A percentile compares a stretch with the other conserved stretches of the same genome.
Evolutionary conservation across 1,140 invertebrate genomes (phyloP).

Genomic region (Lethocerus indicus): DNA sequence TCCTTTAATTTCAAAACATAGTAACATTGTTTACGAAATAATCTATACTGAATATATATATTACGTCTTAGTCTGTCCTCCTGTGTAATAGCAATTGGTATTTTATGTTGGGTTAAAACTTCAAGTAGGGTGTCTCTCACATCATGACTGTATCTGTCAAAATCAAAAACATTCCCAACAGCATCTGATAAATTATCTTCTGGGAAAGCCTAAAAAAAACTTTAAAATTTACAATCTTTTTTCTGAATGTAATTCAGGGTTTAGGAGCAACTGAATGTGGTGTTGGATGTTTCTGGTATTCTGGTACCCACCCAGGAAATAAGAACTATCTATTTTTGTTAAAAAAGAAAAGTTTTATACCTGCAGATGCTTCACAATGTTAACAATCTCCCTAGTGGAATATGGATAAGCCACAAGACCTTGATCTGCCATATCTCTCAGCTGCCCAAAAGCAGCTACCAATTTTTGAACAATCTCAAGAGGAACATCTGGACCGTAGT

Average conservation of each 20-base stretch:
- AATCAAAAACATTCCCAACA: conserved; percentile 91
- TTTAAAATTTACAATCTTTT: too few species aligned
- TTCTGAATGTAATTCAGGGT: too few species aligned
- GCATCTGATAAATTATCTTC: conserved; percentile 66
- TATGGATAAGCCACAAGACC: conserved; percentile 88
- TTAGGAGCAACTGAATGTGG: too few species aligned
- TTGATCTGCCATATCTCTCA: conserved; percentile 75
- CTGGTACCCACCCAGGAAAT: too few species aligned
- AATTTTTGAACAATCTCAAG: conserved; percentile 53
- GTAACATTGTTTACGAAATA: not conserved
- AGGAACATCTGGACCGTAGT: conserved; percentile 79
- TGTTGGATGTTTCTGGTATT: too few species aligned
- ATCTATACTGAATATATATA: not conserved
- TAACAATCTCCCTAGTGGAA: conserved; percentile 88
- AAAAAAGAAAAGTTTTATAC: too few species aligned
- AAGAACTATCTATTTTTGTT: too few species aligned
- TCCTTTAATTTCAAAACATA: not conserved
- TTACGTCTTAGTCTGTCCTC: conserved; percentile 10
- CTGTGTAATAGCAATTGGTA: conserved; percentile 38
- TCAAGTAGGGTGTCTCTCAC: conserved; percentile 57
- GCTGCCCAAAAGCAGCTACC: conserved; percentile 69
- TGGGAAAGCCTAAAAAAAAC: conserved; percentile 66
- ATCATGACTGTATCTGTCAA: conserved; percentile 80
- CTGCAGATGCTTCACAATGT: conserved; percentile 69
- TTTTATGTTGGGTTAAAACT: conserved; percentile 68